A percentile compares a stretch with the other conserved stretches of the same genome.
Conservation (phyloP, 2,113 vertebrate species). For the Varanus komodoensis region DNA sequence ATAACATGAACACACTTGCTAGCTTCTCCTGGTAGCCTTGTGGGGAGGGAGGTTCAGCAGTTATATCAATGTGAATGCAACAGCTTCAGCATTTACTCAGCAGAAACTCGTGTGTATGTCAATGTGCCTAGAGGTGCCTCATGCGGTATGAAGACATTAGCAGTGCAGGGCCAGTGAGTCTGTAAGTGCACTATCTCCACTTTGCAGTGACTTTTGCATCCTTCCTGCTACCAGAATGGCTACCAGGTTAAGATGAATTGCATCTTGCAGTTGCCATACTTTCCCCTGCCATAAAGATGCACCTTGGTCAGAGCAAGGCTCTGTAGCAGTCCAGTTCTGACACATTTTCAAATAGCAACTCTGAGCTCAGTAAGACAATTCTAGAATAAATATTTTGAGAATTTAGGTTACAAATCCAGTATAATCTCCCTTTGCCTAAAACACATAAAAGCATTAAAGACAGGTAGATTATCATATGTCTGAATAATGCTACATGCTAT, state of each 20-base stretch:
- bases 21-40: rapidly evolving
- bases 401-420: not conserved
- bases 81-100: not conserved
- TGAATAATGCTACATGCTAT: not conserved
- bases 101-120: not conserved
- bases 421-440: not conserved
- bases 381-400: not conserved
- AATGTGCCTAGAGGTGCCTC: not conserved
- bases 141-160: not conserved
- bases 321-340: not conserved
- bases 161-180: not conserved
- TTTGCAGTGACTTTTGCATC: not conserved
- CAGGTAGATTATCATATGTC: not conserved
- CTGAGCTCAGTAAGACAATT: not conserved
- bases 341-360: not conserved
- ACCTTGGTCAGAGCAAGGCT: not conserved
- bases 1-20: not conserved
- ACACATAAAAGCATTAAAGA: not conserved
- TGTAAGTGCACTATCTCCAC: not conserved
- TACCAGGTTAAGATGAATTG: not conserved
- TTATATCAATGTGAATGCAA: rapidly evolving
- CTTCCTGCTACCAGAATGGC: not conserved
- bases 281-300: not conserved
- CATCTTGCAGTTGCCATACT: not conserved
- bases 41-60: not conserved